Evolutionary conservation across 2,113 vertebrate genomes (phyloP), one percentile per base, ranked within the genome.

Genomic region (Tragelaphus strepsiceros): DNA sequence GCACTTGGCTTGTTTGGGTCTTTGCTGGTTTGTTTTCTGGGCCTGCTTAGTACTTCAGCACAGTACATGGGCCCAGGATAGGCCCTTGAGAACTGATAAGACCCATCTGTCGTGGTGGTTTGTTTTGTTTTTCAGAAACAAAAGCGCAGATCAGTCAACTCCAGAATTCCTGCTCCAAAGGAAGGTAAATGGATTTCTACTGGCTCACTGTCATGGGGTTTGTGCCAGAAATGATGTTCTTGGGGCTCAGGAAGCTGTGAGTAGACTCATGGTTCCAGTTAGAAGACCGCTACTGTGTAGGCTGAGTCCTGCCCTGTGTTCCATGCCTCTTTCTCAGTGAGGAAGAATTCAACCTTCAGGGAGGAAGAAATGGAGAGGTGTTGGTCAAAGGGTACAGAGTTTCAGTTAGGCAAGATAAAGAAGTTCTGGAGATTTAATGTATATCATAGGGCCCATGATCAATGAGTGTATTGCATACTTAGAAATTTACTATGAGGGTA

Each of bases 161-260:
- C 99, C 92, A 99, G 98, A 98, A 99, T 99, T 97, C 99, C 99
- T 58, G 98, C 98, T 98, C 99, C 98, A 21, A 98, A 97, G 81
- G 98, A 99, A 99, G 98, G 99, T 99, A 98, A 99, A 96, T 82
- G 51, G 15, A 95, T 94, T 96, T 97, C 81, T 80, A 0, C 35
- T 80, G 59, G 19, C 11, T 59, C 91, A 1, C 82, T 49, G 3
- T 92, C n/a, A 24, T 30, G 21, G 46, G 43, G 8, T 85, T 80
- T 96, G 43, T 92, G 21, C 51, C 64, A 30, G 15, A 28, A 83
- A n/a, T 88, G 35, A 85, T 89, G 61, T 88, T 89, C 21, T 11
- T 83, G 30, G 86, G 71, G 28, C 88, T 71, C 56, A 62, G 43
- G 77, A 94, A 64, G 35, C 12, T 80, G 67, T 28, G 92, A 67